Base-by-base conservation (phyloP, 1,140 invertebrate genomes). In the Zaprionus lachaisei region DNA sequence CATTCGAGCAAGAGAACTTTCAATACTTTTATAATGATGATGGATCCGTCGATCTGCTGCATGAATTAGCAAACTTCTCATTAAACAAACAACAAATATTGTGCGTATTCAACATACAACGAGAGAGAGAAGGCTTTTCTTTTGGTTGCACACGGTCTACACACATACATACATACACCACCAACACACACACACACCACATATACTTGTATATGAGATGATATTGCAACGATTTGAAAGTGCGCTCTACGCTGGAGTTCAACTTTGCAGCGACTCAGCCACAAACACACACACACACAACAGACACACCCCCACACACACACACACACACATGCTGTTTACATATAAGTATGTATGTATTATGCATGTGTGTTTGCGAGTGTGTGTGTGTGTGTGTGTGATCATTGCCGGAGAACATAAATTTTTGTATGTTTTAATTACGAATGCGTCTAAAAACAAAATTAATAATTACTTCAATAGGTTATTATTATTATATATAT, bases 171-270 rank as follows among this genome's bases (percentile, higher is more conserved):
- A 54, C 4, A 20, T 26, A 28, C 17, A 64, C 17, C 41, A 55
- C 61, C 31, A 11, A 34, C 31, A 58, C 31, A 58, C 31, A 37
- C 55, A 37, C 41, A 44, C n/a, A 34, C 41, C 26, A 44, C 24
- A 22, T 20, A 51, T 51, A 20, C 20, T 20, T 20, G 20, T 20
- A 34, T 22, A 49, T 41, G 38, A 41, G 41, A 47, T 47, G n/a
- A 47, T 20, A 56, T 15, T 15, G 15, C 26, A 64, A 31, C 26
- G 26, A 58, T 54, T 20, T 44, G 63, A n/a, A 72, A 61, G 77
- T 76, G 73, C 41, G 65, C 65, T 60, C 55, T 65, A 71, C 65
- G 83, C 77, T 60, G 6, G 77, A 87, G 84, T 87, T 65, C 70
- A 87, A 87, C 83, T 87, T 81, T 55, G 69, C 57, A 66, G 67